Evolutionary conservation across 2,888 invertebrate genomes (phyloP).

Genomic region (Polyploca ridens): DNA sequence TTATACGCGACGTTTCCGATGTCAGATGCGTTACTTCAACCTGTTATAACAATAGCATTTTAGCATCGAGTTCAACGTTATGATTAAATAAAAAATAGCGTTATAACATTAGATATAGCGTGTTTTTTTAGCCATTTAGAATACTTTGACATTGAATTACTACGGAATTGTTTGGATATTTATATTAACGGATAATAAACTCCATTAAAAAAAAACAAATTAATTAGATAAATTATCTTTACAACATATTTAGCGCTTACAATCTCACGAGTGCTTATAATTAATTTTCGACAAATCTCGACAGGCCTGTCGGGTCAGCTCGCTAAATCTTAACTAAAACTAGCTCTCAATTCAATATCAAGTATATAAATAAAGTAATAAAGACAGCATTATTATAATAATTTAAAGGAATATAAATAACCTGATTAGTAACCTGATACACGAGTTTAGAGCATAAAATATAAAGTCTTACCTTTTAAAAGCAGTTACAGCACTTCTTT

Average conservation of each 20-base stretch:
- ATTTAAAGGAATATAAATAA: too few relatives aligned
- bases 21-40: conserved; percentile 71
- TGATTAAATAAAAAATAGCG: neutral
- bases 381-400: too few relatives aligned
- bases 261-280: neutral
- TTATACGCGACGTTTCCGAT: conserved; percentile 70
- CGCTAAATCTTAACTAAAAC: neutral
- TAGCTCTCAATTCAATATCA: neutral
- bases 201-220: too few relatives aligned
- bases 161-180: too few relatives aligned
- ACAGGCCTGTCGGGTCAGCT: neutral
- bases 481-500: conserved; percentile 24
- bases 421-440: neutral
- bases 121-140: neutral
- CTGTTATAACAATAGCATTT: conserved; percentile 49
- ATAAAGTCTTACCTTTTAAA: conserved; percentile 49
- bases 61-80: conserved; percentile 10
- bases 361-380: neutral
- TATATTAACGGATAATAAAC: too few relatives aligned
- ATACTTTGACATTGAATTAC: neutral
- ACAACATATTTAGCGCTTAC: neutral
- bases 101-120: neutral
- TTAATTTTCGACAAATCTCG: neutral
- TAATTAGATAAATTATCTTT: too few relatives aligned
- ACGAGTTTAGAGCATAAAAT: conserved; percentile 15